Percentiles rank a stretch among this genome's conserved stretches.
Evolutionary conservation across 2,797 vertebrate genomes (phyloP).

Genomic region (Alexandromys oeconomus): DNA sequence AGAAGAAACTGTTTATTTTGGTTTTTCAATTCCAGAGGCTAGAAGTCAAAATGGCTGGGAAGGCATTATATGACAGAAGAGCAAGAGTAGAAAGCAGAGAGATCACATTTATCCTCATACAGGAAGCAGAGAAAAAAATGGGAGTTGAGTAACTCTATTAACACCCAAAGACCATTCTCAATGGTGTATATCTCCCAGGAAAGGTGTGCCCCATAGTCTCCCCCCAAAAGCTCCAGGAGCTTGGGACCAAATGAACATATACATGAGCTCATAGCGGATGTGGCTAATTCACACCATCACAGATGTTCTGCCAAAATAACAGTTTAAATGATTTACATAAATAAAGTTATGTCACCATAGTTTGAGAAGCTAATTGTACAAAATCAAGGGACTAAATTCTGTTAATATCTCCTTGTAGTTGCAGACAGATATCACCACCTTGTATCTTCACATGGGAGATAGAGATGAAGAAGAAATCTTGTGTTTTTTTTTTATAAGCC

Average conservation of each 20-base stretch:
- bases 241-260: neutral
- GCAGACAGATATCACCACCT: neutral
- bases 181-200: neutral
- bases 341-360: neutral
- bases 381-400: neutral
- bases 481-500: neutral
- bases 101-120: neutral
- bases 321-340: neutral
- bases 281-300: neutral
- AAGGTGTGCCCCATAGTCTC: no score
- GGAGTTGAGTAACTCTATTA: neutral
- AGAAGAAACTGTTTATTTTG: neutral
- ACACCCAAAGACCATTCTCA: no score
- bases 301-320: neutral
- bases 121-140: neutral
- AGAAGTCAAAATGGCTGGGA: neutral
- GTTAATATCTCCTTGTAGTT: neutral
- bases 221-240: neutral
- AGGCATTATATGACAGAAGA: neutral
- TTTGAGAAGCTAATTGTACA: neutral
- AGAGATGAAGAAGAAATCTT: neutral
- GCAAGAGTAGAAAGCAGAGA: neutral
- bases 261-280: no score
- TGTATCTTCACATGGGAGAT: neutral
- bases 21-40: neutral